A percentile compares a stretch with the other conserved stretches of the same genome.
phyloP scores from a whole-genome alignment of 2,888 invertebrate genomes.

The Mythimna vitellina region DNA sequence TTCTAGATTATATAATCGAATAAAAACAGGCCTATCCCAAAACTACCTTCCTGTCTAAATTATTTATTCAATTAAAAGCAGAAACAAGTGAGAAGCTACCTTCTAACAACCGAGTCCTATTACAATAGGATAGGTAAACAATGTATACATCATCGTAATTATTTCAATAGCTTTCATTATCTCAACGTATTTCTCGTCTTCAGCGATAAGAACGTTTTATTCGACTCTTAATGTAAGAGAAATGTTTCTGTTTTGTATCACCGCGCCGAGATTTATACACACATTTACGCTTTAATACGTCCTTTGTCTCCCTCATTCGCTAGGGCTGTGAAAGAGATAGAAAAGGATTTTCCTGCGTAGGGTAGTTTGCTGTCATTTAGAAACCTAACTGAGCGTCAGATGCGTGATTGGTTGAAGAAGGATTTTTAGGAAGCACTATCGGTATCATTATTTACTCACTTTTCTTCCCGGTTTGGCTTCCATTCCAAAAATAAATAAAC shows the following conservation, averaged over 20 bases:
- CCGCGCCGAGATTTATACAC: conserved; percentile 50
- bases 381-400: conserved; percentile 34
- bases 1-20: neutral
- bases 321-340: conserved; percentile 16
- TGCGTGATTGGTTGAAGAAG: conserved; percentile 19
- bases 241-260: conserved; percentile 51
- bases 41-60: neutral
- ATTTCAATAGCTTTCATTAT: conserved; percentile 24
- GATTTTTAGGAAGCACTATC: neutral
- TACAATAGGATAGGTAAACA: conserved; percentile 15
- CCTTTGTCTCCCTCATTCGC: conserved; percentile 13
- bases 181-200: conserved; percentile 31
- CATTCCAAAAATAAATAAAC: too few relatives aligned
- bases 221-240: conserved; percentile 46
- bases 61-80: conserved; percentile 1
- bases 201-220: conserved; percentile 41
- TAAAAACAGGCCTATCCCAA: neutral
- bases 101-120: conserved; percentile 8
- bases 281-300: conserved; percentile 47
- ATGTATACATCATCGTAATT: conserved; percentile 32
- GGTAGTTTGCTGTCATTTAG: conserved; percentile 30
- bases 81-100: neutral
- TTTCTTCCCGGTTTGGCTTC: neutral
- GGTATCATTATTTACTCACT: neutral
- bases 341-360: neutral